Base-by-base conservation (phyloP, 2,888 invertebrate genomes). In the Meiosimyza decipiens region DNA sequence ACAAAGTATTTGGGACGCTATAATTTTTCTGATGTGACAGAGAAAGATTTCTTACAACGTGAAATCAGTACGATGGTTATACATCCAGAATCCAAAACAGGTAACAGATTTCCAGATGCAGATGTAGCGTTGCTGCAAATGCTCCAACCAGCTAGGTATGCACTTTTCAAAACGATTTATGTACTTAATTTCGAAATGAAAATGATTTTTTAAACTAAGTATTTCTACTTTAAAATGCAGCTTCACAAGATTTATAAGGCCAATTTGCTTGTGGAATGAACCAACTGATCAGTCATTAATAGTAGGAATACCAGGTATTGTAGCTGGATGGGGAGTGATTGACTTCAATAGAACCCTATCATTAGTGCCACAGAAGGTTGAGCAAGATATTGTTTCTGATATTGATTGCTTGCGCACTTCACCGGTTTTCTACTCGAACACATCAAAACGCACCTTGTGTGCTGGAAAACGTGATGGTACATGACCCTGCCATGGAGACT, bases 111-210 rank as follows among this genome's bases (percentile, higher is more conserved):
- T 47, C 86, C 87, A 6, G 88, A 89, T 76, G 86, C 89, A 1
- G 90, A 90, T 80, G 75, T 90, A 13, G 90, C 89, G 0, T 73
- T 89, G 9, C 77, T 90, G 1, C 81, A 85, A n/a, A 77, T 90
- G 6, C 82, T 83, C 13, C 9, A 74, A 6, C 76, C 80, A 15
- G 83, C 84, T 1, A 76, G 72, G 85, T 84, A 75, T 4, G 28
- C 22, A 22, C 22, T 79, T 22, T 22, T 22, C 22, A 22, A 22
- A 22, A 22, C 2, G 22, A 22, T 22, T 2, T 22, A 22, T 22
- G 22, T 22, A 22, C 22, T 22, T 22, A 22, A 1, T 22, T 22
- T 22, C 22, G 22, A 3, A 28, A 28, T 3, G 28, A 28, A 22
- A 3, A 28, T 28, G 28, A 28, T 3, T 28, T 28, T 28, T 28